Evolutionary conservation across 2,113 vertebrate species (phyloP).

Genomic region (Stigmatopora nigra): DNA sequence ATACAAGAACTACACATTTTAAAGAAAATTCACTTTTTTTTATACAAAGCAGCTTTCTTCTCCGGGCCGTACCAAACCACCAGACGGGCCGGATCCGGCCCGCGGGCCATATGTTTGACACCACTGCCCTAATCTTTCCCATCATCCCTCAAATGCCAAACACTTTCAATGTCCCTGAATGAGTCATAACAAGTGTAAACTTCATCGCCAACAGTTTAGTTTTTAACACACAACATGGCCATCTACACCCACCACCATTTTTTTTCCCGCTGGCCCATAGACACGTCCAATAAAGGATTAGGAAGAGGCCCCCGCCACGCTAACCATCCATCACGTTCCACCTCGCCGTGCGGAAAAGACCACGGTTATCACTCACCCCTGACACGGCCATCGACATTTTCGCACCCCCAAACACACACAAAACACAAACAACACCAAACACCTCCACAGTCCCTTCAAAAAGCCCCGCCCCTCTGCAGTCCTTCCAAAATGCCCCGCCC

Average conservation of each 20-base stretch:
- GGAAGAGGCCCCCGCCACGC: slow-evolving; percentile 31
- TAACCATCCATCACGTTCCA: slow-evolving; percentile 64
- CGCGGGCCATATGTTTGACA: too few relatives aligned
- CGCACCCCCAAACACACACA: slow-evolving; percentile 19
- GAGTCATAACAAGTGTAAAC: not conserved
- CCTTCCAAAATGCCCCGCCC: slow-evolving; percentile 47
- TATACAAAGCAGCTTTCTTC: too few relatives aligned
- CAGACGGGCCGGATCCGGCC: too few relatives aligned
- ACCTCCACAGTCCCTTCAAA: slow-evolving; percentile 38
- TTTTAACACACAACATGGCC: not conserved
- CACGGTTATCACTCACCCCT: slow-evolving; percentile 68
- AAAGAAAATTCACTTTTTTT: too few relatives aligned
- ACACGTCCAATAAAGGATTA: slow-evolving; percentile 34
- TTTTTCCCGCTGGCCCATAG: slow-evolving; percentile 28
- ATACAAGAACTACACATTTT: too few relatives aligned
- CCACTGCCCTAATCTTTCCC: too few relatives aligned
- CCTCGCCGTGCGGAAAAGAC: slow-evolving; percentile 58
- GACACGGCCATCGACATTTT: slow-evolving; percentile 60
- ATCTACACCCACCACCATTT: slow-evolving; percentile 15
- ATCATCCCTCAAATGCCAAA: too few relatives aligned
- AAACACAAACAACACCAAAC: slow-evolving; percentile 21
- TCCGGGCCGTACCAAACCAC: too few relatives aligned
- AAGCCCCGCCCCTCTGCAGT: slow-evolving; percentile 42
- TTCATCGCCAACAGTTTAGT: not conserved
- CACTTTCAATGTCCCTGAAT: too few relatives aligned